phyloP scores from a whole-genome alignment of 2,797 vertebrate species.

The Sebastiscus albofasciatus region DNA sequence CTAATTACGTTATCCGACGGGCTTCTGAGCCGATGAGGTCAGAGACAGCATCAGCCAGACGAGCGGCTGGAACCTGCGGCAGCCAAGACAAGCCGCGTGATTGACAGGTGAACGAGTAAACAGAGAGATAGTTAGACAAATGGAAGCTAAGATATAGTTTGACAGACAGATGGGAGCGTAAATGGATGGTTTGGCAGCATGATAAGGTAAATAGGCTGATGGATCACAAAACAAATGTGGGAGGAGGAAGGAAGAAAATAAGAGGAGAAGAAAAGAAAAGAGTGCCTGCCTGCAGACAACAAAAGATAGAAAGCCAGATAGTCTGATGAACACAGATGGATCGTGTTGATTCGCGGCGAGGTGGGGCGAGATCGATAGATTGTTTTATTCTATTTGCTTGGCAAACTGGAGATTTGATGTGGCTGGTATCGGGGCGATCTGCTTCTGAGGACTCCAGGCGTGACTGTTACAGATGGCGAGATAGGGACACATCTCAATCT shows the following conservation, averaged over 20 bases:
- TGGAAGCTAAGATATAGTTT: constrained; percentile 85
- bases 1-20: constrained; percentile 65
- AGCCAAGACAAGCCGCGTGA: constrained; percentile 70
- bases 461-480: constrained; percentile 77
- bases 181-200: constrained; percentile 88
- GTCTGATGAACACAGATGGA: constrained; percentile 86
- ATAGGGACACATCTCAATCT: constrained; percentile 79
- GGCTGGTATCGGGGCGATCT: constrained; percentile 73
- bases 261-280: constrained; percentile 66
- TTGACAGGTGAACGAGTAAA: constrained; percentile 82
- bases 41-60: constrained; percentile 53
- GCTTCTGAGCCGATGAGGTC: constrained; percentile 53
- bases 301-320: constrained; percentile 81
- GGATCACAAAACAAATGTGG: constrained; percentile 86
- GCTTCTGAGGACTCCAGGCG: constrained; percentile 69
- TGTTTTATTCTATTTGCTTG: constrained; percentile 83
- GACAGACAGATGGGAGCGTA: constrained; percentile 87
- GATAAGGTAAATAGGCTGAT: constrained; percentile 89
- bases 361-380: constrained; percentile 83
- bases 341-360: constrained; percentile 79
- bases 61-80: constrained; percentile 44
- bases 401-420: constrained; percentile 81
- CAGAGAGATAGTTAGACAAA: constrained; percentile 86
- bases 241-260: constrained; percentile 76
- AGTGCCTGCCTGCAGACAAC: constrained; percentile 74